Evolutionary conservation across 2,888 invertebrate genomes (phyloP).

Genomic region (Meta bourneti): DNA sequence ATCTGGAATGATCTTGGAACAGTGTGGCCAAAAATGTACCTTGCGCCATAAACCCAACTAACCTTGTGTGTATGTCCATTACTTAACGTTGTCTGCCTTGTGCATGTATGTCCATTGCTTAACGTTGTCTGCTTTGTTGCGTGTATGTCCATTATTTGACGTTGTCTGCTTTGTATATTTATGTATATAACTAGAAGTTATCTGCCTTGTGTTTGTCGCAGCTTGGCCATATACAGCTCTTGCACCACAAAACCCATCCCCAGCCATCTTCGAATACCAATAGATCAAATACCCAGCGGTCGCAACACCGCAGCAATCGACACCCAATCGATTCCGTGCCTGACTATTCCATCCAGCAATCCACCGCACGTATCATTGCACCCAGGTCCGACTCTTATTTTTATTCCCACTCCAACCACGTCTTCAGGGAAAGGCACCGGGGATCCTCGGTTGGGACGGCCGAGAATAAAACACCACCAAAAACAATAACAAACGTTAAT

Average conservation of each 20-base stretch:
- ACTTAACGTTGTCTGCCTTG: too few species aligned
- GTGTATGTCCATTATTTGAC: neutral
- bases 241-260: neutral
- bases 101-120: too few species aligned
- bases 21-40: too few species aligned
- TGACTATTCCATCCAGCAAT: neutral
- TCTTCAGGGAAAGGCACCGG: neutral
- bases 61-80: too few species aligned
- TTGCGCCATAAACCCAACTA: too few species aligned
- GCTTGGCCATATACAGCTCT: neutral
- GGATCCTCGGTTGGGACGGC: neutral
- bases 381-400: neutral
- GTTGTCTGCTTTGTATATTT: neutral
- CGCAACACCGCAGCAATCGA: too few species aligned
- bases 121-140: too few species aligned
- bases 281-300: too few species aligned
- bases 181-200: neutral
- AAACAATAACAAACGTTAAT: slow-evolving; percentile 39
- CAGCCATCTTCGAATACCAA: neutral
- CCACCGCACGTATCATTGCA: slow-evolving; percentile 10
- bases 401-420: neutral
- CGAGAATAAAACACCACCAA: slow-evolving; percentile 9
- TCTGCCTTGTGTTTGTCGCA: neutral
- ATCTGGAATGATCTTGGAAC: too few species aligned
- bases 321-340: slow-evolving; percentile 8